phyloP scores from a whole-genome alignment of 1,140 invertebrate genomes.

The Drosophila sp. region DNA sequence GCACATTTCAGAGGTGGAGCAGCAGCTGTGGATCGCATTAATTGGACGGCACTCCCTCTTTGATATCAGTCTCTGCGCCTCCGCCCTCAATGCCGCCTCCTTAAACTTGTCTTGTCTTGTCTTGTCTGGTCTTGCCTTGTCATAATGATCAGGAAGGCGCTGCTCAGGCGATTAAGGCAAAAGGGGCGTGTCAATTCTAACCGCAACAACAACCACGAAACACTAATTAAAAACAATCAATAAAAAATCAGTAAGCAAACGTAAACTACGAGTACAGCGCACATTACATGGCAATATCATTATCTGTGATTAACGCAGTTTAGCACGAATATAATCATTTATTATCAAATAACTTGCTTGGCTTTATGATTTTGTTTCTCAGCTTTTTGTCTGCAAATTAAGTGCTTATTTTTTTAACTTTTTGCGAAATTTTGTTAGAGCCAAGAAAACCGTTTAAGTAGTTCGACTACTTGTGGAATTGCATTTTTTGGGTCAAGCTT shows the following conservation, averaged over 20 bases:
- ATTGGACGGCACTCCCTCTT: slow-evolving; percentile 66
- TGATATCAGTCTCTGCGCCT: slow-evolving; percentile 53
- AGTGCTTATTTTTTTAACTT: slow-evolving; percentile 58
- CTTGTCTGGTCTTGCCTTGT: slow-evolving; percentile 3
- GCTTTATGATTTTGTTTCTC: slow-evolving; percentile 22
- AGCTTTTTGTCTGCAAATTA: slow-evolving; percentile 56
- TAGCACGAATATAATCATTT: slow-evolving; percentile 79
- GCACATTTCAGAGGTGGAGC: slow-evolving; percentile 27
- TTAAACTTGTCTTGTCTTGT: neutral
- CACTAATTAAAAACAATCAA: slow-evolving; percentile 82
- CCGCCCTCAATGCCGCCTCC: slow-evolving; percentile 17
- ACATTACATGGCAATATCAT: slow-evolving; percentile 69
- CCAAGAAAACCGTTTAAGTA: slow-evolving; percentile 48
- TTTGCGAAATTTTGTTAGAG: slow-evolving; percentile 62
- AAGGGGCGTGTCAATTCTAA: slow-evolving; percentile 54
- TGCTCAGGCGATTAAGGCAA: slow-evolving; percentile 28
- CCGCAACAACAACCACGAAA: slow-evolving; percentile 32
- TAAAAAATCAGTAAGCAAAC: slow-evolving; percentile 54
- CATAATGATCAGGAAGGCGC: slow-evolving; percentile 62
- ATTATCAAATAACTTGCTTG: slow-evolving; percentile 64
- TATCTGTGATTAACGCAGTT: slow-evolving; percentile 78
- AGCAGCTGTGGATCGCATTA: slow-evolving; percentile 41
- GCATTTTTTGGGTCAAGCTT: slow-evolving; percentile 75
- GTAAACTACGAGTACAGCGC: slow-evolving; percentile 18
- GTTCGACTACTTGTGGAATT: slow-evolving; percentile 7